Evolutionary conservation across 2,888 invertebrate genomes (phyloP), one percentile per base, ranked within the genome.

Genomic region (Nematopogon swammerdamellus): DNA sequence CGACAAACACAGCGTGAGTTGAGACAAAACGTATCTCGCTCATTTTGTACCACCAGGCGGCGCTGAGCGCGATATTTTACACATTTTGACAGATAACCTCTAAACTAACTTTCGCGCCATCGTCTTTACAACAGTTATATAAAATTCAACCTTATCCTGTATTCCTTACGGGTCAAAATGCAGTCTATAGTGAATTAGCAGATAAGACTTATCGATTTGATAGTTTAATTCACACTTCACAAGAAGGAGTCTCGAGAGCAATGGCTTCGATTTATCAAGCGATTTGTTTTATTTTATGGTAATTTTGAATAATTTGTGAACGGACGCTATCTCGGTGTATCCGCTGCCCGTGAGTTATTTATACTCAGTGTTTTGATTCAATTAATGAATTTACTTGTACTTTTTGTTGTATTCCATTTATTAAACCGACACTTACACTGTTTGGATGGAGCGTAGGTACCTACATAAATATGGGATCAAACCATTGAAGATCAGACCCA

Each of bases 261-360:
- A 50, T 50, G 45, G 50, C 29, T 50, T 42, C 50, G 46, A 50
- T 72, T 67, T 66, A 70, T 70, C 70, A 70, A 63, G 58, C 54
- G 49, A 49, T 58, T 60, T 66, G 65, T 68, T 67, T 60, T 65
- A 67, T 66, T 59, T 65, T 67, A 56, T 60, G 62, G 63, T 66
- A 66, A 68, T 68, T 67, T 68, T 67, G 61, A 71, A 71, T 71
- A 68, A 72, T 72, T 69, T 69, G 68, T 71, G 67, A 70, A 71
- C 67, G 67, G 60, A 61, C 62, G 64, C 60, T 68, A 69, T 68
- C 64, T 18, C 18, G 44, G 6, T 6, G 17, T 44, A 18, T 44
- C 18, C 18, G 17, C 3, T 6, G 18, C 6, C 54, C 54, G 56
- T 51, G 57, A 56, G 60, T 63, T 62, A 60, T 36, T 36, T 36